Percentiles rank a stretch among this genome's conserved stretches.
phyloP scores from a whole-genome alignment of 2,797 vertebrate species.

The Rhinatrema bivittatum region DNA sequence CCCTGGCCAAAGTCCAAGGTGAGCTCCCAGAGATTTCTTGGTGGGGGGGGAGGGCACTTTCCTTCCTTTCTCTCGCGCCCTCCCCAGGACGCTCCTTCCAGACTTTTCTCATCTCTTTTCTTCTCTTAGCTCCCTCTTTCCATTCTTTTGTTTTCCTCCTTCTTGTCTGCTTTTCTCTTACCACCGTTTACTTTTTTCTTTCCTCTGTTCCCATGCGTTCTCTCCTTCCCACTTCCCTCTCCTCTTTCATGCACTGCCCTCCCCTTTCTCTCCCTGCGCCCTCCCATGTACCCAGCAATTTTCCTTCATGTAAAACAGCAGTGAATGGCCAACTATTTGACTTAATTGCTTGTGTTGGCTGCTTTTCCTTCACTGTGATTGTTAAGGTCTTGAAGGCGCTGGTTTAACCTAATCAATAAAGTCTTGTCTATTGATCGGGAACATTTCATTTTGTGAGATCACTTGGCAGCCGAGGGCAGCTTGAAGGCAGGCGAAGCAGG shows the following conservation, averaged over 20 bases:
- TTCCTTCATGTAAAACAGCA: slow-evolving; percentile 1
- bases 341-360: slow-evolving; percentile 8
- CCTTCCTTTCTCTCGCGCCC: too few species aligned
- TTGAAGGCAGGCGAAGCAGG: slow-evolving; percentile 4
- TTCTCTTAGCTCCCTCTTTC: too few species aligned
- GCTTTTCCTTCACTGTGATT: slow-evolving; percentile 12
- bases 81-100: too few species aligned
- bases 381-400: background rate
- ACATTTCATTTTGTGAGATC: slow-evolving; percentile 19
- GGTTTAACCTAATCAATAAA: slow-evolving; percentile 28
- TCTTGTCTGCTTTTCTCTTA: background rate
- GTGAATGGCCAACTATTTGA: background rate
- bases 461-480: slow-evolving; percentile 10
- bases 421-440: slow-evolving; percentile 18
- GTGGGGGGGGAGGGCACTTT: too few species aligned
- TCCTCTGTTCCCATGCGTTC: background rate
- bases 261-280: too few species aligned
- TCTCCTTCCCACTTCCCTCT: background rate
- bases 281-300: background rate
- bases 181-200: background rate
- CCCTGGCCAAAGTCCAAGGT: too few species aligned
- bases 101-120: too few species aligned
- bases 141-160: too few species aligned
- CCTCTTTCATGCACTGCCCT: too few species aligned
- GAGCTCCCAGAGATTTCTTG: too few species aligned